A percentile compares a stretch with the other conserved stretches of the same genome.
These are phyloP conservation scores for Aphelenchoides avenae DNA, from an alignment of 1,140 invertebrate genomes.

Conservation along the genomic window DNA sequence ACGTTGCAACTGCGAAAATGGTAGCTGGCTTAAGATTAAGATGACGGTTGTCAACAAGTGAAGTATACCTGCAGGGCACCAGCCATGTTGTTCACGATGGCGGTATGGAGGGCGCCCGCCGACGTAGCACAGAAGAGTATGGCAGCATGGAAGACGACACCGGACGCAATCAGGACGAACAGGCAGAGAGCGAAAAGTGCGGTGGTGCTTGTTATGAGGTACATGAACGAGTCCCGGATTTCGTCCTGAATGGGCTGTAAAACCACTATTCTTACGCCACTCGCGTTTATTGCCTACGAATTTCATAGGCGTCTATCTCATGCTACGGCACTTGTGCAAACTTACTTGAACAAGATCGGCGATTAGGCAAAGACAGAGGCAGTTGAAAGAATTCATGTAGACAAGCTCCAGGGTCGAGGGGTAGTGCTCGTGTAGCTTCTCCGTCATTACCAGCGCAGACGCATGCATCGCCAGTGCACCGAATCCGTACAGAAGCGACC, in stretches of 20 bases:
- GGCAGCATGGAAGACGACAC: slow-evolving; percentile 45
- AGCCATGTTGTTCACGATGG: slow-evolving; percentile 27
- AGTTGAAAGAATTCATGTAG: slow-evolving; percentile 47
- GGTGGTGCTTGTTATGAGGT: slow-evolving; percentile 34
- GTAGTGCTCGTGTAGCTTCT: slow-evolving; percentile 47
- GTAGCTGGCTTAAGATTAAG: slow-evolving; percentile 37
- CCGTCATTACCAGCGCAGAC: slow-evolving; percentile 63
- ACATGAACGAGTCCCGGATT: slow-evolving; percentile 43
- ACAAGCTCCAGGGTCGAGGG: slow-evolving; percentile 23
- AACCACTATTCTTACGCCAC: background rate
- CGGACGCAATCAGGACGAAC: slow-evolving; percentile 60
- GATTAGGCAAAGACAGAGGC: slow-evolving; percentile 34
- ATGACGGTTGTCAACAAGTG: slow-evolving; percentile 52
- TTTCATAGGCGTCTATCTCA: background rate
- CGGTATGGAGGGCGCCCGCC: slow-evolving; percentile 16
- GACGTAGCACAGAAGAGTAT: slow-evolving; percentile 28
- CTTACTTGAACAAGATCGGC: slow-evolving; percentile 57
- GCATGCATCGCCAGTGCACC: slow-evolving; percentile 63
- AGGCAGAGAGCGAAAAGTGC: slow-evolving; percentile 60
- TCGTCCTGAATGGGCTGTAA: slow-evolving; percentile 20
- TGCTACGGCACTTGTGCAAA: slow-evolving; percentile 55
- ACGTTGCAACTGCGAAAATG: slow-evolving; percentile 29
- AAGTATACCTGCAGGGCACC: slow-evolving; percentile 11
- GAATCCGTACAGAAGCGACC: slow-evolving; percentile 61
- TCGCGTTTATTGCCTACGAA: background rate